Conservation (phyloP, 2,888 invertebrate species). For the Amiota communis region DNA sequence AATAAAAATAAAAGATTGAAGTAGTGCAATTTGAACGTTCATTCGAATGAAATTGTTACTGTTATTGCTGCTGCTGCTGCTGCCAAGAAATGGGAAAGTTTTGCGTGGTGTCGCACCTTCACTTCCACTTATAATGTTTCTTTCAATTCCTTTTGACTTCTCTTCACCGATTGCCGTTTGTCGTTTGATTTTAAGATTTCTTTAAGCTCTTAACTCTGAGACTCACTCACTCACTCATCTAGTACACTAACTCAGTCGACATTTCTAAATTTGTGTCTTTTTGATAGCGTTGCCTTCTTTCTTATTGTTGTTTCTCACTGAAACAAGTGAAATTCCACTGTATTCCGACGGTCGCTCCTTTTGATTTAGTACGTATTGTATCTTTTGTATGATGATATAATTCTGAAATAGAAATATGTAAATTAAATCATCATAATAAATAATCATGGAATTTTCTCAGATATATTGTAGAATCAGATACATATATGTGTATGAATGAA, state of each 20-base stretch:
- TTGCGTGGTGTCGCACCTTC: slow-evolving; percentile 32
- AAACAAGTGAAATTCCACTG: slow-evolving; percentile 25
- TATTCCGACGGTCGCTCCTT: neutral
- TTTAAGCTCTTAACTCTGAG: neutral
- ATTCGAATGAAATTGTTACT: neutral
- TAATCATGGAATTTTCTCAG: neutral
- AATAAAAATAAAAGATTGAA: neutral
- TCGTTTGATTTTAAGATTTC: too few relatives aligned
- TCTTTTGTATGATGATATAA: slow-evolving; percentile 30
- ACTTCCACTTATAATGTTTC: neutral
- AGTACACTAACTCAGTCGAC: neutral
- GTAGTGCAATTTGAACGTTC: neutral
- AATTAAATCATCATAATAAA: too few relatives aligned
- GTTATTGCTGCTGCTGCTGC: slow-evolving; percentile 28
- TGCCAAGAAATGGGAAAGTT: slow-evolving; percentile 51
- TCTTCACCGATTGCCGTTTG: neutral
- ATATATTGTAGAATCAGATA: neutral
- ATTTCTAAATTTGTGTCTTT: neutral
- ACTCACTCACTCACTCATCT: neutral
- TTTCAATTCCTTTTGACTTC: neutral
- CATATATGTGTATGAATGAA: neutral
- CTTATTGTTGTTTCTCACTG: slow-evolving; percentile 1
- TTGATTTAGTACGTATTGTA: slow-evolving; percentile 29
- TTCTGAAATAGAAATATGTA: slow-evolving; percentile 30
- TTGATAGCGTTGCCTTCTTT: slow-evolving; percentile 2